These are phyloP conservation scores for Seira sanloemensis DNA, from an alignment of 2,888 invertebrate species.

Conservation along the genomic window DNA sequence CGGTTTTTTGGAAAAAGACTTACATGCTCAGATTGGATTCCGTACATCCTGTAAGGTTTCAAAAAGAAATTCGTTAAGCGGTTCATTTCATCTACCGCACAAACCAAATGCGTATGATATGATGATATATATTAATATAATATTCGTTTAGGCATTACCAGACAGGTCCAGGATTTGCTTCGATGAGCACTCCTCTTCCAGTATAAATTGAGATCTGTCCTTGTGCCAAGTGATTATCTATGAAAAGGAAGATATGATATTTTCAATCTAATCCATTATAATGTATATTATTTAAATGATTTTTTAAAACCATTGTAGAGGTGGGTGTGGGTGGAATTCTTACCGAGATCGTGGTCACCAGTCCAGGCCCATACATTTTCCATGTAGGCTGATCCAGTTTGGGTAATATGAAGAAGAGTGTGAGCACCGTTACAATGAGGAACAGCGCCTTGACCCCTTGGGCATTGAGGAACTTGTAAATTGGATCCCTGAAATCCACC, in stretches of 20 bases:
- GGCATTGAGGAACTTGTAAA: slow-evolving; percentile 63
- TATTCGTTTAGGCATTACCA: slow-evolving; percentile 52
- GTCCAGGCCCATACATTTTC: slow-evolving; percentile 72
- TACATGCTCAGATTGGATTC: slow-evolving; percentile 70
- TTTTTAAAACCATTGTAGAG: no score
- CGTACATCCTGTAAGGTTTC: slow-evolving; percentile 48
- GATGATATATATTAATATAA: no score
- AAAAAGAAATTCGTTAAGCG: background rate
- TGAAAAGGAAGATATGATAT: no score
- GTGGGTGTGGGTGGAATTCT: no score
- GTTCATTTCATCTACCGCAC: no score
- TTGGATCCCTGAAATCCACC: slow-evolving; percentile 66
- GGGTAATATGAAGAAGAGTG: slow-evolving; percentile 68
- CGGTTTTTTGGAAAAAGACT: no score
- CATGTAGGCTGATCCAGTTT: slow-evolving; percentile 57
- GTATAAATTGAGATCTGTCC: slow-evolving; percentile 69
- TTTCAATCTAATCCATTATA: no score
- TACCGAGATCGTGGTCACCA: slow-evolving; percentile 63
- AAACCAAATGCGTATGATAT: no score
- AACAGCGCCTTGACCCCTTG: slow-evolving; percentile 40
- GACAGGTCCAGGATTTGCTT: slow-evolving; percentile 67
- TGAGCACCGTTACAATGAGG: slow-evolving; percentile 57
- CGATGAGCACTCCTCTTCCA: slow-evolving; percentile 68
- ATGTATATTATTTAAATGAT: no score
- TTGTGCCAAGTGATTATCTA: slow-evolving; percentile 67